A percentile compares a stretch with the other conserved stretches of the same genome.
Evolutionary conservation across 2,888 invertebrate genomes (phyloP).

Genomic region (Arenicola marina): DNA sequence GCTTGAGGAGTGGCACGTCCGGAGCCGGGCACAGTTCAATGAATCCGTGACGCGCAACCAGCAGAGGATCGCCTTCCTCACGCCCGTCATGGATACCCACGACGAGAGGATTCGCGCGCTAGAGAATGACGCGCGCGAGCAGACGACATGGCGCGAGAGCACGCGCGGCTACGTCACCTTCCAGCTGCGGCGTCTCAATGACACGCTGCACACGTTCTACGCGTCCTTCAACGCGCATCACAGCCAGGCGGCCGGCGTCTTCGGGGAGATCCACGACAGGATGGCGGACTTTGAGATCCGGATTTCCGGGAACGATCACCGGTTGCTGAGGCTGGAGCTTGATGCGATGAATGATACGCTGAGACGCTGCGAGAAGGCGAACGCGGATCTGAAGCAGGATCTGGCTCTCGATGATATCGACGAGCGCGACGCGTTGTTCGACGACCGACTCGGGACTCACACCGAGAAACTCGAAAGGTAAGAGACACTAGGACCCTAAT

Average conservation of each 20-base stretch:
- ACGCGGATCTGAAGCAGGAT: conserved; percentile 43
- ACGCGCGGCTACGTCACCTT: background rate
- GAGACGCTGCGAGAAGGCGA: conserved; percentile 42
- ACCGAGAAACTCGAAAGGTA: conserved; percentile 6
- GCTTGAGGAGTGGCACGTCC: background rate
- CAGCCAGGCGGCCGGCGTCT: background rate
- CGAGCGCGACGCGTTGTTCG: conserved; percentile 2
- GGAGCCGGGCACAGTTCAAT: background rate
- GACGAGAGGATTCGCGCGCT: conserved; percentile 13
- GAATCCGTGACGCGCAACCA: conserved; percentile 5
- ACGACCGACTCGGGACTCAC: conserved; percentile 21
- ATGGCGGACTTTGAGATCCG: conserved; percentile 5
- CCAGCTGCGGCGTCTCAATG: conserved; percentile 8
- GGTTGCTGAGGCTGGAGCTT: conserved; percentile 60
- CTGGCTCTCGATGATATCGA: conserved; percentile 16
- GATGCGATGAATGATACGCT: conserved; percentile 46
- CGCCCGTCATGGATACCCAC: conserved; percentile 18
- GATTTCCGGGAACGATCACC: conserved; percentile 3
- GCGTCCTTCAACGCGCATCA: conserved; percentile 3
- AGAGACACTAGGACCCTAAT: too few relatives aligned
- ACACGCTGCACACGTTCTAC: background rate
- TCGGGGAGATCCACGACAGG: conserved; percentile 7
- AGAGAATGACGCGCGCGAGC: conserved; percentile 14
- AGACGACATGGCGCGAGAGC: background rate
- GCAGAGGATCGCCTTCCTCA: conserved; percentile 12